Conservation (phyloP, 2,113 vertebrate species). For the Oxygymnocypris stewartii region DNA sequence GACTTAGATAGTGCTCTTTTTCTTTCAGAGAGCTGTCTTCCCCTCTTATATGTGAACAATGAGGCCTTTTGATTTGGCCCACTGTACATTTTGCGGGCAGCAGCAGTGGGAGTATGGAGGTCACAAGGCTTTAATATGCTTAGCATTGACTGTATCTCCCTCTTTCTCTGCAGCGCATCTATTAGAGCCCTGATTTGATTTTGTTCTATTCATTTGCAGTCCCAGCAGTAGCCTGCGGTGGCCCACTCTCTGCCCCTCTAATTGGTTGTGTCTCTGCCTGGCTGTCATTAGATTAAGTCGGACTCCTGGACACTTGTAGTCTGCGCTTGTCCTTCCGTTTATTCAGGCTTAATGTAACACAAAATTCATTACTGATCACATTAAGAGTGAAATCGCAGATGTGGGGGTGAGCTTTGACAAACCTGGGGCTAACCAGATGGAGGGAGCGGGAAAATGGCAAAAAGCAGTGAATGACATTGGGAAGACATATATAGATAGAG, state of each 20-base stretch:
- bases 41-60: constrained; percentile 65
- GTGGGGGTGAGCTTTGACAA: constrained; percentile 78
- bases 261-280: constrained; percentile 93
- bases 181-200: constrained; percentile 91
- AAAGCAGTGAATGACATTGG: constrained; percentile 29
- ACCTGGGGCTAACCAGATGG: constrained; percentile 79
- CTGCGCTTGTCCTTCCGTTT: constrained; percentile 89
- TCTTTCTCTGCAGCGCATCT: constrained; percentile 79
- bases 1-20: background rate
- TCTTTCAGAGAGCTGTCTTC: constrained; percentile 68
- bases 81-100: constrained; percentile 26
- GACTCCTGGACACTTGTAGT: constrained; percentile 89
- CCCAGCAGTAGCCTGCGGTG: constrained; percentile 86
- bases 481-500: background rate
- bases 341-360: constrained; percentile 91
- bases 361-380: constrained; percentile 94
- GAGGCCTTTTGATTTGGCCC: constrained; percentile 76
- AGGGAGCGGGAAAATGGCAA: constrained; percentile 14
- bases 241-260: constrained; percentile 81
- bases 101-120: constrained; percentile 80
- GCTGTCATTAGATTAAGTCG: constrained; percentile 92
- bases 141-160: constrained; percentile 84
- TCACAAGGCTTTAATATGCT: constrained; percentile 88
- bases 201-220: constrained; percentile 92
- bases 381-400: constrained; percentile 87